These are phyloP conservation scores for Pristionchus arcanus DNA, from an alignment of 2,888 invertebrate genomes.

Conservation along the genomic window DNA sequence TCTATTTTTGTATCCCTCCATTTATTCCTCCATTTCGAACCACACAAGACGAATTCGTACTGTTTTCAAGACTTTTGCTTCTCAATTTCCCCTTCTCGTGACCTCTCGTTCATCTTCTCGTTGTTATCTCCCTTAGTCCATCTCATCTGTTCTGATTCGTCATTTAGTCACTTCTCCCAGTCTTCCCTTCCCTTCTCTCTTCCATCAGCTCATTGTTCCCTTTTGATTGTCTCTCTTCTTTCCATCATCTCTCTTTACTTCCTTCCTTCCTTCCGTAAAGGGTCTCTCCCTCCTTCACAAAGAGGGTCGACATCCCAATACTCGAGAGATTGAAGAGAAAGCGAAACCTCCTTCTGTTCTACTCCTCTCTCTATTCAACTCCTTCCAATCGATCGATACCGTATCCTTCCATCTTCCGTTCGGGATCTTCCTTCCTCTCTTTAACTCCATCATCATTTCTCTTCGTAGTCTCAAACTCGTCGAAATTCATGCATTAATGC, in stretches of 20 bases:
- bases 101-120: neutral
- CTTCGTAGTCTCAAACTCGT: conserved; percentile 19
- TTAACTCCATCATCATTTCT: neutral
- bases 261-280: conserved; percentile 24
- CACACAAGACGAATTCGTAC: neutral
- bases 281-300: neutral
- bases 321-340: conserved; percentile 25
- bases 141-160: neutral
- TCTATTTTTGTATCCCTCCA: conserved; percentile 8
- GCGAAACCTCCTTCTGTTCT: neutral
- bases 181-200: conserved; percentile 4
- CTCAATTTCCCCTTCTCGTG: neutral
- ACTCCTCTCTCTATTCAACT: neutral
- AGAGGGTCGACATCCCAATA: conserved; percentile 41
- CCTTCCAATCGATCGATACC: neutral
- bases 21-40: conserved; percentile 12
- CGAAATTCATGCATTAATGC: conserved; percentile 45
- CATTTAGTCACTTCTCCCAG: neutral
- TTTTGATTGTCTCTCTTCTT: conserved; percentile 40
- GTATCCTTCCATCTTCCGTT: neutral
- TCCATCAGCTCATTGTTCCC: neutral
- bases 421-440: neutral
- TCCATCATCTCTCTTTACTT: conserved; percentile 48
- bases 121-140: neutral
- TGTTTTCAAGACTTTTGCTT: neutral